Percentiles rank a stretch among this genome's conserved stretches.
Evolutionary conservation across 2,888 invertebrate species (phyloP).

Genomic region (Hartigia nigra): DNA sequence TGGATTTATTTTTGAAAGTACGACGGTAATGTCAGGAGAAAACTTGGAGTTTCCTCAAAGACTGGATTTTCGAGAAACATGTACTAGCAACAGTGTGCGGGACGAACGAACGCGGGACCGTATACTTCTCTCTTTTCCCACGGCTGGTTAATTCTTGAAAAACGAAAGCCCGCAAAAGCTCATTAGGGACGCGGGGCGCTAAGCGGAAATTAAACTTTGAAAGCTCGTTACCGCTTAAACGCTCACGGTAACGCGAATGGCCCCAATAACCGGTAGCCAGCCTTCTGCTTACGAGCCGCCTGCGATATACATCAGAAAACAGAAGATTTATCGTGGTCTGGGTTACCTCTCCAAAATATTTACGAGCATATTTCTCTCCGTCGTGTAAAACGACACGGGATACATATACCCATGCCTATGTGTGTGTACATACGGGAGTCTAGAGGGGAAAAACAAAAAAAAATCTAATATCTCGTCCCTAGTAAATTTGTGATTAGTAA

Average conservation of each 20-base stretch:
- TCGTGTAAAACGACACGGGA: background rate
- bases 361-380: background rate
- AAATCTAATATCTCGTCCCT: background rate
- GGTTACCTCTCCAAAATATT: background rate
- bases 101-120: background rate
- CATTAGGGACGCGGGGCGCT: background rate
- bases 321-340: background rate
- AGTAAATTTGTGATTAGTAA: background rate
- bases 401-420: background rate
- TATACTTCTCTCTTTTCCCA: background rate
- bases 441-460: background rate
- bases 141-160: background rate
- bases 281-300: background rate
- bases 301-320: background rate
- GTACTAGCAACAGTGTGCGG: background rate
- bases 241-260: background rate
- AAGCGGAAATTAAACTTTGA: background rate
- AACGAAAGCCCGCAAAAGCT: background rate
- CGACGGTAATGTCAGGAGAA: background rate
- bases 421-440: background rate
- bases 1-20: background rate
- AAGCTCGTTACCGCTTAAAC: background rate
- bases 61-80: background rate
- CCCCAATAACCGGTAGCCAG: background rate
- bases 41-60: background rate